Base-by-base conservation (phyloP, 2,113 vertebrate genomes). In the Pica pica region DNA sequence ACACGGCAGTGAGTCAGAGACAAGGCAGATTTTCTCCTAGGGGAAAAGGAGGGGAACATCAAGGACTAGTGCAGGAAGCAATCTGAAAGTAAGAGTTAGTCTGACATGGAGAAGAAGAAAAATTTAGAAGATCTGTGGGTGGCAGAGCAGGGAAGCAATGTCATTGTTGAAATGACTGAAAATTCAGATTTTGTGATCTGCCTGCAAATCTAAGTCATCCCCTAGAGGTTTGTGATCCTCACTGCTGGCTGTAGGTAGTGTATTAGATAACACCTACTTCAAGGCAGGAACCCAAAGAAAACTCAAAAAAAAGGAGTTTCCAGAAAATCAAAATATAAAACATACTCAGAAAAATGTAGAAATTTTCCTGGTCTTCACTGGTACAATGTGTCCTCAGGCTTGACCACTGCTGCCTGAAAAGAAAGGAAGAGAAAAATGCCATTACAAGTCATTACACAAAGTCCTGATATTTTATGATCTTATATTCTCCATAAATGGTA, bases 11-110 rank as follows among this genome's bases (percentile, higher is more conserved):
- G 87, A 94, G 78, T 94, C 94, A 96, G 78, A 92, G 39, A 77
- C 8, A 64, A 69, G 47, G 47, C 23, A 88, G 20, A 64, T 92
- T 93, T 95, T 91, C 27, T 95, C 78, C 82, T 75, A 59, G 44
- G 79, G 81, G 68, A 82, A 91, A 93, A 46, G 90, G 55, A 94
- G 82, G 46, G 75, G 59, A 88, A 95, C 30, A 91, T 83, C 82
- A 90, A 93, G 78, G 39, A 59, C 75, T 2, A 1, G 8, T 50
- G 42, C 14, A 79, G 17, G 27, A 20, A 83, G 30, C 19, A 83
- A 26, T 69, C 47, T 85, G 78, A 59, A 94, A 83, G 64, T 20
- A 67, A 81, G 26, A 42, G 16, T 71, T 83, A 59, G 13, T 64
- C 37, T 87, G 76, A 63, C 60, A 37, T 8, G 24, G 15, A 65